A percentile compares a stretch with the other conserved stretches of the same genome.
These are phyloP conservation scores for Andrena trimmerana DNA, from an alignment of 2,888 invertebrate species.

Conservation along the genomic window DNA sequence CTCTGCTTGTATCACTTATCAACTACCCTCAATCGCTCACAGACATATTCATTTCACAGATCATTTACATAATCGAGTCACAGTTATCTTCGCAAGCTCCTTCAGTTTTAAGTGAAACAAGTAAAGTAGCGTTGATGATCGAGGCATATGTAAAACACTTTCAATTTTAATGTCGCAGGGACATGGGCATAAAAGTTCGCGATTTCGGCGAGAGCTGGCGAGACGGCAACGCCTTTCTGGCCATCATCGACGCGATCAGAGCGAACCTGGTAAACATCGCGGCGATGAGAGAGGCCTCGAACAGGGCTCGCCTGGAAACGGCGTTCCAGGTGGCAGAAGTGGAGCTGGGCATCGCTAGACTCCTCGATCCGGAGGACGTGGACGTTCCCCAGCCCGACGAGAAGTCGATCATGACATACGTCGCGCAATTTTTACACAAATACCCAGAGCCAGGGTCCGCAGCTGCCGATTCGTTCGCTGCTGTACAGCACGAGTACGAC, in stretches of 20 bases:
- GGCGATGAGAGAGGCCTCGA: constrained; percentile 91
- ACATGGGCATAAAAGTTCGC: constrained; percentile 92
- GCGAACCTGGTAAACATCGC: constrained; percentile 96
- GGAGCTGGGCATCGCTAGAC: constrained; percentile 95
- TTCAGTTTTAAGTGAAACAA: too few species aligned
- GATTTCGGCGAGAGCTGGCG: constrained; percentile 99
- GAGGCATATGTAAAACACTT: not conserved
- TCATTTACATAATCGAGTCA: too few species aligned
- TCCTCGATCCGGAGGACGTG: constrained; percentile 98
- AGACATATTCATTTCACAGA: too few species aligned
- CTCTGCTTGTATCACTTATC: too few species aligned
- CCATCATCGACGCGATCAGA: constrained; percentile 97
- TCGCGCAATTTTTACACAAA: constrained; percentile 98
- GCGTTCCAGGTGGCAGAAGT: constrained; percentile 97
- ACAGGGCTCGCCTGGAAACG: constrained; percentile 94
- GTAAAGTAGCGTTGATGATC: not conserved
- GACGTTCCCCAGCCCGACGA: constrained; percentile 98
- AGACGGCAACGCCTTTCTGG: constrained; percentile 97
- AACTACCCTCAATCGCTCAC: too few species aligned
- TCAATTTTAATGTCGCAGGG: constrained; percentile 86
- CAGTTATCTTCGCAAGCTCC: too few species aligned
- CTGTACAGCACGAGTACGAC: constrained; percentile 93
- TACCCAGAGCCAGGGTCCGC: constrained; percentile 94
- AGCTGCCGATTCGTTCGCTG: constrained; percentile 90
- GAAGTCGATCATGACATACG: constrained; percentile 99